Evolutionary conservation across 2,888 invertebrate species (phyloP), one percentile per base, ranked within the genome.

Genomic region (Hypsopygia costalis): DNA sequence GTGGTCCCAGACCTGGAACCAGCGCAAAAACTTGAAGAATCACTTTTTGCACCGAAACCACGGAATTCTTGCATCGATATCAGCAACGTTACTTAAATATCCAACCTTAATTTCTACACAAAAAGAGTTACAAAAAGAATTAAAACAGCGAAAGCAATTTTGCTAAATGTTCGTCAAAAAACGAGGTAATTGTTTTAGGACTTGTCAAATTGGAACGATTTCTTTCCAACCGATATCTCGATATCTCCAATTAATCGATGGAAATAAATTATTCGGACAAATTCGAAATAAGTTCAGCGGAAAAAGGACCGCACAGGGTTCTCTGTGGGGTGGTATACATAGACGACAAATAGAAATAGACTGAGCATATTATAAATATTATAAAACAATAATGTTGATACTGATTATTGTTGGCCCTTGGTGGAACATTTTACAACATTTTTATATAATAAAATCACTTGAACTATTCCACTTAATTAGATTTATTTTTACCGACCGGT

Each of bases 141-240:
- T 5, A n/a, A 1, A 7, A n/a, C 6, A 6, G 6, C n/a, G 2
- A 8, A 25, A 25, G 2, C 6, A 5, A 25, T 8, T 25, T 25
- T 25, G 6, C 3, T 6, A 7, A 25, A n/a, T 7, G 6, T 8
- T 2, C 25, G 25, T 27, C 30, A 1, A 46, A 61, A 63, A 62
- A 57, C 58, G 50, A 57, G 58, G 49, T 72, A 74, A 75, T 78
- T 73, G 76, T 58, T 69, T 72, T 70, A 77, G 72, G 58, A 69
- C 57, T 78, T 78, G 85, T 83, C 83, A 82, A 69, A 62, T 67
- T 52, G 64, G 72, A 82, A 82, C 78, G 77, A 80, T 80, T 81
- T 79, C 73, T 76, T 82, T 72, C 75, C 72, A 62, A 78, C 70
- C 56, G 71, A 76, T 72, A 70, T 70, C 54, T 65, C 57, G 71